Base-by-base conservation (phyloP, 2,888 invertebrate genomes). In the Hypselothyrea guttata region DNA sequence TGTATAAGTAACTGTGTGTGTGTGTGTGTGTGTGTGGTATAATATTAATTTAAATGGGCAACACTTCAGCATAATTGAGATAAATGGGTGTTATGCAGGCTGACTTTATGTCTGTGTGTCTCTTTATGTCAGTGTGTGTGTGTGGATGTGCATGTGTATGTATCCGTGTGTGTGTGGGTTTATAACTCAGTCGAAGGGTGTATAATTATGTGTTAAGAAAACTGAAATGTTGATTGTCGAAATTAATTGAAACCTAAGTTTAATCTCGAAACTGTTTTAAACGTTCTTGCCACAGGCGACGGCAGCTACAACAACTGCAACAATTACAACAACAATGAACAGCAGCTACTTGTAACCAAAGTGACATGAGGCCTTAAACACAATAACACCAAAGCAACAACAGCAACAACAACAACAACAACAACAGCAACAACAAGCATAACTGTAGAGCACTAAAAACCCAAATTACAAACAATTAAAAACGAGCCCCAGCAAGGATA, bases 321-420 rank as follows among this genome's bases (percentile, higher is more conserved):
- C 38, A 56, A 40, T 51, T 65, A 35, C 48, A 70, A 37, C 51
- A 53, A 34, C 59, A 54, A 61, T 54, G 46, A 56, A 52, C 60
- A 58, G 56, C 67, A 57, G 66, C 65, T 70, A 77, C 74, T 81
- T 67, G 70, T 70, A 76, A 81, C 78, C 64, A 71, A 81, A 83
- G 67, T 61, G 84, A 79, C 75, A 84, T 75, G 79, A 84, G 78
- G 85, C 79, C 83, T 82, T 84, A 79, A 62, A 68, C 82, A 71
- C 62, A 73, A 79, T 42, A 70, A 52, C 60, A 59, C 33, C 57
- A 47, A 47, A 62, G 45, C 57, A 56, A 33, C 51, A 51, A 31
- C 27, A 64, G 44, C 37, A 63, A 27, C 41, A 62, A 16, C 13
- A 64, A 35, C 44, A 57, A 38, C 9, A 31, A 12, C 44, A 55